Evolutionary conservation across 2,888 invertebrate species (phyloP), one percentile per base, ranked within the genome.

Genomic region (Agrochola lota): DNA sequence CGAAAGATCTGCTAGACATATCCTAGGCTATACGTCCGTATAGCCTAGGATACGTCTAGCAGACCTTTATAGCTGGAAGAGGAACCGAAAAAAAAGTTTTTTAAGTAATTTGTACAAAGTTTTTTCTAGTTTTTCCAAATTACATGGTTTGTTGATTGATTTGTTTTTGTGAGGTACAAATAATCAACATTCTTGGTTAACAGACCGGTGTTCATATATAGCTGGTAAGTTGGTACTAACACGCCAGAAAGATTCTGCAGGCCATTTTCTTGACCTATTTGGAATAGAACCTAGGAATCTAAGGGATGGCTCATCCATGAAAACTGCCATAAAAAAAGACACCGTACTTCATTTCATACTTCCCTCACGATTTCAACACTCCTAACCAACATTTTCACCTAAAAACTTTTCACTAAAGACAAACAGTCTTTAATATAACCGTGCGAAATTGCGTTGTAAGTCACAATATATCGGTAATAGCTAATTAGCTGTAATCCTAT

Each of bases 401-500:
- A 57, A 67, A 78, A 85, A 81, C 64, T 72, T 79, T 74, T 40
- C 43, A 55, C 64, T 1, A 83, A 83, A 88, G 85, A 84, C 75
- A 83, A 82, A 87, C 74, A 85, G 71, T 77, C 72, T 30, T 86
- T 74, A 73, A 82, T 64, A 76, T 86, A 87, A 87, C 82, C 80
- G 83, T 81, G 80, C 88, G 85, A 91, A 92, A 93, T 92, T 91
- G 90, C 91, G 91, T 91, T 86, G 89, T 88, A 88, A 88, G 91
- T 92, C 90, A 92, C 91, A 91, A 92, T 94, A 93, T 96, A 96
- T 95, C 91, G 94, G 94, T 94, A 95, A 96, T 95, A 95, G 96
- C 94, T 96, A 96, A 96, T 96, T 96, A 96, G 94, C 91, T 88
- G 94, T 94, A 96, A 96, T 96, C 96, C 96, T 91, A 94, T 96